Base-by-base conservation (phyloP, 2,113 vertebrate species). In the Macquaria australasica region DNA sequence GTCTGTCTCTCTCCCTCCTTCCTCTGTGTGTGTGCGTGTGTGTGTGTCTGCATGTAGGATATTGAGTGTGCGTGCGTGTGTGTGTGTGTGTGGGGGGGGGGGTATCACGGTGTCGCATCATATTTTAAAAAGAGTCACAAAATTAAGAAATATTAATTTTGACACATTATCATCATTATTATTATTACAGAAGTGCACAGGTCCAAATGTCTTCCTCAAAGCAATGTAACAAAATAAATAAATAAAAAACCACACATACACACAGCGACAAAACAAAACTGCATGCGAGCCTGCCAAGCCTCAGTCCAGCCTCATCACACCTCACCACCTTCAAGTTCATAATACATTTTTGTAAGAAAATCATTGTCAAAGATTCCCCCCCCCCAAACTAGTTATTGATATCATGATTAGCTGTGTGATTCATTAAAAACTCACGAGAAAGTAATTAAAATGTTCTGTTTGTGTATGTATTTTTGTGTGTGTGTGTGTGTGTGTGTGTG, bases 251-350 rank as follows among this genome's bases (percentile, higher is more conserved):
- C 12, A 74, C 55, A 48, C 45, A 78, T 28, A 48, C 12, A 45
- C n/a, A 72, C 31, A 41, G 51, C 67, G 55, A 43, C 28, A 70
- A 37, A 80, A 72, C 71, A 83, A 72, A 77, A 86, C 70, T 81
- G 83, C 73, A 72, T 51, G 64, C 63, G 55, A 89, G 64, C 59
- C 73, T 80, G 87, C 89, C 86, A 63, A 89, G 81, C 68, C 76
- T 84, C 83, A 70, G 80, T 83, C 53, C 69, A 89, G 75, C 79
- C 39, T 88, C 72, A 84, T 73, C 88, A 66, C 56, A 79, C 67
- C 69, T 80, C 82, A 64, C 23, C 77, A 82, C 74, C 83, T 73
- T 70, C 72, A 73, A 59, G 62, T 73, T 41, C 79, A 82, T 39
- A 28, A 76, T 55, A 66, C 45, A 75, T 79, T 63, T 90, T 62